Evolutionary conservation across 2,113 vertebrate species (phyloP).

Genomic region (Percina caprodes): DNA sequence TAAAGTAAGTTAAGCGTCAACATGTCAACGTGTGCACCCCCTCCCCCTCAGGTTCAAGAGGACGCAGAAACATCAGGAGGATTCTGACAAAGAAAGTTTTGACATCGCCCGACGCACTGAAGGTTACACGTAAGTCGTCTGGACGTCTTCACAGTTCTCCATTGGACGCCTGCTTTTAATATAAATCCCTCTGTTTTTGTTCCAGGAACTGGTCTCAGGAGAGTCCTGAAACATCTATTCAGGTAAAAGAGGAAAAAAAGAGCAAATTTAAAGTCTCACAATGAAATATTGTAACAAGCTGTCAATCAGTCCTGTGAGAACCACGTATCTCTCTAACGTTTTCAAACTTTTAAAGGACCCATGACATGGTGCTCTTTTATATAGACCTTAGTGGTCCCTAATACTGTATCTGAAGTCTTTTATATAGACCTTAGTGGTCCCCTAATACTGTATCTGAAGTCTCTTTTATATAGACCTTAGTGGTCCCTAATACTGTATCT

Average conservation of each 20-base stretch:
- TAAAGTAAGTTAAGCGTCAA: not conserved
- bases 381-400: too few species aligned
- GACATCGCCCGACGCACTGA: accelerated
- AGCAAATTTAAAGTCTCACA: not conserved
- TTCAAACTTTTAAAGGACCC: too few species aligned
- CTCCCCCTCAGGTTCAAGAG: constrained; percentile 61
- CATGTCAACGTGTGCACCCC: too few species aligned
- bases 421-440: too few species aligned
- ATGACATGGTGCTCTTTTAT: too few species aligned
- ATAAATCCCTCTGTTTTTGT: not conserved
- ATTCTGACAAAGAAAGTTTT: constrained; percentile 20
- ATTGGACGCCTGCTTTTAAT: not conserved
- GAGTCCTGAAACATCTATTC: accelerated
- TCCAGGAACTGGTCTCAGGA: not conserved
- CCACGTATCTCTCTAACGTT: too few species aligned
- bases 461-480: too few species aligned
- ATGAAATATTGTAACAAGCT: not conserved
- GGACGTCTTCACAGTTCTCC: not conserved
- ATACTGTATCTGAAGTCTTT: too few species aligned
- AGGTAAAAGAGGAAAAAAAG: constrained; percentile 1
- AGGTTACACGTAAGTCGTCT: constrained; percentile 43
- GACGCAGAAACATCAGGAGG: not conserved
- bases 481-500: too few species aligned
- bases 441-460: too few species aligned
- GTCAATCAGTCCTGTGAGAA: too few species aligned